Percentiles rank a stretch among this genome's conserved stretches.
Evolutionary conservation across 2,797 vertebrate genomes (phyloP).

Genomic region (Chlorospingus semifuscus): DNA sequence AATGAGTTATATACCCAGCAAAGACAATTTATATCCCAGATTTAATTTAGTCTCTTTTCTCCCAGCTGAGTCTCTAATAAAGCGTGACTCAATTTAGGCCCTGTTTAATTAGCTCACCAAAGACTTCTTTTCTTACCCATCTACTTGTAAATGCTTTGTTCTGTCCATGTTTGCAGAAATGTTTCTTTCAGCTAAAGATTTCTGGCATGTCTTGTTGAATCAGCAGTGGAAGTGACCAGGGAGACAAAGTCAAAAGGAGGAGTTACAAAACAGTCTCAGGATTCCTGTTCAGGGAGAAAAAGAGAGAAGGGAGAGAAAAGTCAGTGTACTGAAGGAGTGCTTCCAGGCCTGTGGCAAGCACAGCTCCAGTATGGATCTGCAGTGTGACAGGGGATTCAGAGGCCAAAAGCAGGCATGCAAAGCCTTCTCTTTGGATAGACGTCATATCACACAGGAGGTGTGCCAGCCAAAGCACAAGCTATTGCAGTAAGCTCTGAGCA

Average conservation of each 20-base stretch:
- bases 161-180: not conserved
- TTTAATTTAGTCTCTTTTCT: not conserved
- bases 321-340: not conserved
- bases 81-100: not conserved
- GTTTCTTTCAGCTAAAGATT: not conserved
- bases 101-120: not conserved
- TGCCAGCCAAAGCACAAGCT: not conserved
- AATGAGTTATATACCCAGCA: not conserved
- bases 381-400: not conserved
- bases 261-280: not conserved
- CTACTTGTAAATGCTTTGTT: not conserved
- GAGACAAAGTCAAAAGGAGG: not conserved
- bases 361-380: not conserved
- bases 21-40: not conserved
- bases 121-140: not conserved
- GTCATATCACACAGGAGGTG: not conserved
- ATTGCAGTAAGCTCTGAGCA: not conserved
- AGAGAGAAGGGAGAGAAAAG: rapidly evolving
- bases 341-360: not conserved
- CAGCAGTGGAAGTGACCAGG: not conserved
- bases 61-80: not conserved
- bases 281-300: not conserved
- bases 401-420: not conserved
- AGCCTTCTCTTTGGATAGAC: not conserved
- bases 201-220: not conserved